A percentile compares a stretch with the other conserved stretches of the same genome.
Evolutionary conservation across 1,140 invertebrate genomes (phyloP).

Genomic region (Argopecten irradians): DNA sequence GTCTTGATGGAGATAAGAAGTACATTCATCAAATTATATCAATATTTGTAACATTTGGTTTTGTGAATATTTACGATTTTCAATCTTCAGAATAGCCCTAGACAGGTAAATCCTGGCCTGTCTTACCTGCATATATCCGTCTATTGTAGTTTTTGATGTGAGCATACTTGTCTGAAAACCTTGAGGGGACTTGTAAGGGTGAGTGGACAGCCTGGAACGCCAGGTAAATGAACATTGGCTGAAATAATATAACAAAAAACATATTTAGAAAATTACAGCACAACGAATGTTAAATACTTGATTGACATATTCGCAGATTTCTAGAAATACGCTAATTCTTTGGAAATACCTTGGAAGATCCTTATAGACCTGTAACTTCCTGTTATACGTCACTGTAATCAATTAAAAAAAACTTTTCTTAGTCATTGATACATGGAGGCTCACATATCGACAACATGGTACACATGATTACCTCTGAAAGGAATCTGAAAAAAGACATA

Average conservation of each 20-base stretch:
- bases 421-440: too few species aligned
- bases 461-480: too few species aligned
- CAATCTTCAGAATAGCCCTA: too few species aligned
- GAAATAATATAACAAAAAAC: slow-evolving; percentile 43
- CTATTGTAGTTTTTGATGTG: slow-evolving; percentile 70
- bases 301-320: not conserved
- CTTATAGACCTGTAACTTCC: not conserved
- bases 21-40: too few species aligned
- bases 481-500: too few species aligned
- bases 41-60: too few species aligned
- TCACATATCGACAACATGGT: too few species aligned
- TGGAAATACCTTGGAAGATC: not conserved
- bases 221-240: slow-evolving; percentile 73
- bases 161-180: slow-evolving; percentile 68
- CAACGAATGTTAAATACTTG: not conserved
- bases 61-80: too few species aligned
- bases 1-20: too few species aligned
- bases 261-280: not conserved
- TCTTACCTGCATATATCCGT: slow-evolving; percentile 72
- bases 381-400: not conserved
- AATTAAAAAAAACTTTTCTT: not conserved
- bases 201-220: slow-evolving; percentile 71
- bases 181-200: slow-evolving; percentile 71
- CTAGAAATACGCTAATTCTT: not conserved
- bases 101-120: too few species aligned